Conservation (phyloP, 2,888 invertebrate species). For the Anagyrus pseudococci region DNA sequence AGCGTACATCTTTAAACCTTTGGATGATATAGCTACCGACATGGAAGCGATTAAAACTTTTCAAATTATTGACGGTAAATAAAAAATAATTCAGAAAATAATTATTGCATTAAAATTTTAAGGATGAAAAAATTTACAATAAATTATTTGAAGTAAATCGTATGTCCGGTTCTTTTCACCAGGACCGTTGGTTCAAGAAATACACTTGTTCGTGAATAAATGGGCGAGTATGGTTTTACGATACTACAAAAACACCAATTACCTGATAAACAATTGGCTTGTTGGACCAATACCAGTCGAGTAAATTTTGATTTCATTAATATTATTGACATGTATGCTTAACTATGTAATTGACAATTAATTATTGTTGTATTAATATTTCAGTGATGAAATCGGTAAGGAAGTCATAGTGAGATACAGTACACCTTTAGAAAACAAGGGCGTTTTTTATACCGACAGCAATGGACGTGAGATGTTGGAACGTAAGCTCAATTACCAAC, state of each 20-base stretch:
- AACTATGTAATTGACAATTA: background rate
- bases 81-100: background rate
- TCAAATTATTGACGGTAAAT: background rate
- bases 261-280: slow-evolving; percentile 77
- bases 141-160: too few relatives aligned
- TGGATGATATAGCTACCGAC: background rate
- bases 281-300: slow-evolving; percentile 77
- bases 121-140: too few relatives aligned
- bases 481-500: slow-evolving; percentile 72
- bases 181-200: slow-evolving; percentile 77
- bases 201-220: slow-evolving; percentile 69
- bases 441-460: slow-evolving; percentile 87
- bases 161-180: background rate
- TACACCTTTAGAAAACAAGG: slow-evolving; percentile 69
- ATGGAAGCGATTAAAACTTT: background rate
- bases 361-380: too few relatives aligned
- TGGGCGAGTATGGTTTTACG: slow-evolving; percentile 81
- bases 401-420: slow-evolving; percentile 81
- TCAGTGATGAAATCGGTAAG: slow-evolving; percentile 72
- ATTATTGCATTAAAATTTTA: background rate
- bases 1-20: background rate
- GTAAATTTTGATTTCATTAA: slow-evolving; percentile 52
- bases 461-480: slow-evolving; percentile 88
- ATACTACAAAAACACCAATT: slow-evolving; percentile 68
- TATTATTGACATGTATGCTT: background rate